phyloP scores from a whole-genome alignment of 2,797 vertebrate species.

The Protosalanx chinensis region DNA sequence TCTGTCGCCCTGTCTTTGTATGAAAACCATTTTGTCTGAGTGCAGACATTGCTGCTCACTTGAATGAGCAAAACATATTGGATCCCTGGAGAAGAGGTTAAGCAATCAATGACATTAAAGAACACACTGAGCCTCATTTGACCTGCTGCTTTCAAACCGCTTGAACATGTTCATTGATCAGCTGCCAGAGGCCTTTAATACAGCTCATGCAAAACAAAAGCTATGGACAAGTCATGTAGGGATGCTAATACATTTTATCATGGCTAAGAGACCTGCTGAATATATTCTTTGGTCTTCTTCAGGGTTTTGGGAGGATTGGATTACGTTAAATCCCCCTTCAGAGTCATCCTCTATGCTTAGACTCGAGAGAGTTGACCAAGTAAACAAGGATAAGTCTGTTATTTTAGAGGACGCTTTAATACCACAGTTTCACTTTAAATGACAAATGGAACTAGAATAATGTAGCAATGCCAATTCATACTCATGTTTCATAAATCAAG shows the following conservation, averaged over 20 bases:
- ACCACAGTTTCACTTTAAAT: not conserved
- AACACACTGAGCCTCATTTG: constrained; percentile 26
- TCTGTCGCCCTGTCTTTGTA: too few relatives aligned
- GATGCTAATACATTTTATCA: too few relatives aligned
- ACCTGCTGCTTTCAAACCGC: constrained; percentile 5
- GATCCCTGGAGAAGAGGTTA: constrained; percentile 8
- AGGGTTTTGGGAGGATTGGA: not conserved
- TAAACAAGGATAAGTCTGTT: not conserved
- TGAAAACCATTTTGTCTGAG: constrained; percentile 10
- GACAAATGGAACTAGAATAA: not conserved
- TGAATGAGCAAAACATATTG: constrained; percentile 6
- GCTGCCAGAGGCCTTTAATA: constrained; percentile 26
- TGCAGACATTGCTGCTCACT: constrained; percentile 17
- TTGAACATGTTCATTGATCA: constrained; percentile 38
- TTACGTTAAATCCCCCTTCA: not conserved
- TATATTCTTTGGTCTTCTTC: not conserved
- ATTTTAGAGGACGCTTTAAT: not conserved
- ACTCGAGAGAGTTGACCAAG: not conserved
- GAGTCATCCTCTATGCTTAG: constrained; percentile 1
- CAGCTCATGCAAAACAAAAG: not conserved
- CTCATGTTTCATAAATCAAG: not conserved
- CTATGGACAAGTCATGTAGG: not conserved
- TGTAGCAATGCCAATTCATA: too few relatives aligned
- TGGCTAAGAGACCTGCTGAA: not conserved
- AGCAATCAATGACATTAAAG: constrained; percentile 15